These are phyloP conservation scores for Dryobates pubescens DNA, from an alignment of 2,797 vertebrate genomes.

Conservation along the genomic window DNA sequence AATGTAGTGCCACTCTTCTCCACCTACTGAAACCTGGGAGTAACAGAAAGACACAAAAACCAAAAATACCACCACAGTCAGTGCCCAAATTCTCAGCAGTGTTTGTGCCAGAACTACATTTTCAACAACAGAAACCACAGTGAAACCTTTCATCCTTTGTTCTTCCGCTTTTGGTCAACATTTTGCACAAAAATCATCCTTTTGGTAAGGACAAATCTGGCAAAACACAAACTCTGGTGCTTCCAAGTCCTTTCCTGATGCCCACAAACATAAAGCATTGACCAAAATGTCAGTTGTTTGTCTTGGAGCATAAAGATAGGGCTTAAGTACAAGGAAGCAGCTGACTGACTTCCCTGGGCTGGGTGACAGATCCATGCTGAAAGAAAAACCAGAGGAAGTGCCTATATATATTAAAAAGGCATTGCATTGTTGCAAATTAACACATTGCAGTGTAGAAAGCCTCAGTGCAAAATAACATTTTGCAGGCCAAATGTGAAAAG, in stretches of 20 bases:
- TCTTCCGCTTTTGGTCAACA: background rate
- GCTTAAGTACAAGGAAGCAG: background rate
- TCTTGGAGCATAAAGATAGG: background rate
- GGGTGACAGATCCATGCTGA: background rate
- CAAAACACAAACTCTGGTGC: background rate
- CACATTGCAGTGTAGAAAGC: background rate
- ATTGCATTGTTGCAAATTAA: background rate
- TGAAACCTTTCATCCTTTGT: background rate
- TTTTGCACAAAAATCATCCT: background rate
- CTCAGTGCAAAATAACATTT: background rate
- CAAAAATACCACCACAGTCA: background rate
- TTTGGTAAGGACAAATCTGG: background rate
- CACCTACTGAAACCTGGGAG: conserved; percentile 88
- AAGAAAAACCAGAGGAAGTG: background rate
- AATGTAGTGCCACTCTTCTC: conserved; percentile 97
- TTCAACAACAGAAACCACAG: background rate
- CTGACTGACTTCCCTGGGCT: background rate
- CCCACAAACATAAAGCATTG: background rate
- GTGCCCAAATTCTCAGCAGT: background rate
- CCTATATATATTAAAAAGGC: background rate
- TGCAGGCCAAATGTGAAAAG: background rate
- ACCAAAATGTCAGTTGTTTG: background rate
- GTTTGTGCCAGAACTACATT: background rate
- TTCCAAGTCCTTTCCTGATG: background rate
- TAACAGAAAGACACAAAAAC: background rate